phyloP scores from a whole-genome alignment of 1,140 invertebrate species.

The Scaptodrosophila lebanonensis region DNA sequence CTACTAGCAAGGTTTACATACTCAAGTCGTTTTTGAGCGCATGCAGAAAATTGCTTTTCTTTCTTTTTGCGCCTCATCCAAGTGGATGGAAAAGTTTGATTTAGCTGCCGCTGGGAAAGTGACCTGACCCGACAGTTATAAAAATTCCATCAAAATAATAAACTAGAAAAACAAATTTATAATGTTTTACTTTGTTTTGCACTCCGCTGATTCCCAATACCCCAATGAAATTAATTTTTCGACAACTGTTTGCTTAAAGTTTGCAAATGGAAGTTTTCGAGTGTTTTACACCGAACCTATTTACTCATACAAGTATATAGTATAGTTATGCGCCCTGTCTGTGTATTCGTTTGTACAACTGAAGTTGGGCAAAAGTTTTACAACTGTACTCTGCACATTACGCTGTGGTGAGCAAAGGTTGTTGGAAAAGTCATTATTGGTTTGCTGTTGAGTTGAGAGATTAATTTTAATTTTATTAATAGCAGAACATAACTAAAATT shows the following conservation, averaged over 20 bases:
- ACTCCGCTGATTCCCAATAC: background rate
- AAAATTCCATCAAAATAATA: conserved; percentile 23
- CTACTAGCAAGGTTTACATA: conserved; percentile 43
- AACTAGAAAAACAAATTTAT: conserved; percentile 10
- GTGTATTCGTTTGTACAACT: too few relatives aligned
- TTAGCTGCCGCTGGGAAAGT: conserved; percentile 14
- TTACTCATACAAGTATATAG: too few relatives aligned
- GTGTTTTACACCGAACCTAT: background rate
- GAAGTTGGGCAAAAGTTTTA: conserved; percentile 3
- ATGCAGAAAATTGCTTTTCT: conserved; percentile 51
- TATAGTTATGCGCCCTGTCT: too few relatives aligned
- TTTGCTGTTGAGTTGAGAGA: too few relatives aligned
- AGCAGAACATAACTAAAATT: too few relatives aligned
- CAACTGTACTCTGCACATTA: too few relatives aligned
- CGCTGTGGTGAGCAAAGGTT: too few relatives aligned
- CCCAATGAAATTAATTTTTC: conserved; percentile 12
- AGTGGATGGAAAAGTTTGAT: conserved; percentile 38
- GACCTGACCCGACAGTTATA: too few relatives aligned
- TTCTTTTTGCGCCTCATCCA: conserved; percentile 35
- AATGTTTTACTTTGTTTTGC: conserved; percentile 20
- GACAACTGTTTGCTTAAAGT: conserved; percentile 30
- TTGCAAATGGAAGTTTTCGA: conserved; percentile 25
- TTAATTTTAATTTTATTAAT: too few relatives aligned
- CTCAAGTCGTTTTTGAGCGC: conserved; percentile 47
- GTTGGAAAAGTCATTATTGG: too few relatives aligned